Conservation (phyloP, 1,140 invertebrate genomes). For the Drosophila fuyamai region DNA sequence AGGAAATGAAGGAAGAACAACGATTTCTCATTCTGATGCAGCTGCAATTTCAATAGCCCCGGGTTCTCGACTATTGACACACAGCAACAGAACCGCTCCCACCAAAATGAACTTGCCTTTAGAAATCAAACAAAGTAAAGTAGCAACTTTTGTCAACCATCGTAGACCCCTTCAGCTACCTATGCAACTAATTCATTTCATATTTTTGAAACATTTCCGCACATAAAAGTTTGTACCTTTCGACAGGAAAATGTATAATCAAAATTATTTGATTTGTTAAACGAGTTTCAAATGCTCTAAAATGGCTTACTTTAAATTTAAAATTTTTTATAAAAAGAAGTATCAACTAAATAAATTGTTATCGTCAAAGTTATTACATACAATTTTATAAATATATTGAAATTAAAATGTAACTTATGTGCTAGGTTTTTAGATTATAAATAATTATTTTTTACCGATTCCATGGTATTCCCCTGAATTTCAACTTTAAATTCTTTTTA, state of each 20-base stretch:
- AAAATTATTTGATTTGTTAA: neutral
- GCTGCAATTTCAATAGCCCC: slow-evolving; percentile 35
- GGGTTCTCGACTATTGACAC: slow-evolving; percentile 51
- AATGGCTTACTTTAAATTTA: no score
- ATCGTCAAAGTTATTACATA: no score
- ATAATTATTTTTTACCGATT: no score
- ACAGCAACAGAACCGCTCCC: slow-evolving; percentile 10
- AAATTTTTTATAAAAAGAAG: no score
- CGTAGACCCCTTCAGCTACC: slow-evolving; percentile 29
- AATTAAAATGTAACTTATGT: no score
- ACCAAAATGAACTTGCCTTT: slow-evolving; percentile 40
- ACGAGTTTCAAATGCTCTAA: slow-evolving; percentile 4
- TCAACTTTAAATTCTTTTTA: no score
- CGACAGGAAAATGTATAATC: slow-evolving; percentile 5
- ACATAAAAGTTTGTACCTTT: slow-evolving; percentile 48
- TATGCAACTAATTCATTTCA: slow-evolving; percentile 76
- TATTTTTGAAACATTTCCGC: slow-evolving; percentile 75
- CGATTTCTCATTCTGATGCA: slow-evolving; percentile 34
- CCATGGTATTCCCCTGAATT: no score
- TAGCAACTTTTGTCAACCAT: slow-evolving; percentile 67
- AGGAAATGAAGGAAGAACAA: slow-evolving; percentile 10
- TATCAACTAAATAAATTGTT: no score
- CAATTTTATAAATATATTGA: no score
- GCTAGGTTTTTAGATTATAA: no score
- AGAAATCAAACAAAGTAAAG: slow-evolving; percentile 70